Evolutionary conservation across 1,140 invertebrate species (phyloP).

Genomic region (Micrasema minimum): DNA sequence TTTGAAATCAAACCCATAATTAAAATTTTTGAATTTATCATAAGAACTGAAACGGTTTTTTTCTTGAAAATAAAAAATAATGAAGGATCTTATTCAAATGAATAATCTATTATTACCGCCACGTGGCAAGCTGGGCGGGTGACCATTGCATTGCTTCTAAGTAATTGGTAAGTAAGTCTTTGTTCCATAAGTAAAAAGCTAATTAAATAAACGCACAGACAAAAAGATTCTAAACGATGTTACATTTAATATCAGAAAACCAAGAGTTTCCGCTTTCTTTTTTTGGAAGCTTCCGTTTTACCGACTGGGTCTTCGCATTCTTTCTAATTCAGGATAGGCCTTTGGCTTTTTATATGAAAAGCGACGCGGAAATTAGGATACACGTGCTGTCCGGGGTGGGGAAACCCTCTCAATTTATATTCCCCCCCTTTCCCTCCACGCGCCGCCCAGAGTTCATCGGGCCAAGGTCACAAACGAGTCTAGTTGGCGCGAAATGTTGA

Average conservation of each 20-base stretch:
- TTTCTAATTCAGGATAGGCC: not conserved
- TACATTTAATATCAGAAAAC: not conserved
- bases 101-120: constrained; percentile 10
- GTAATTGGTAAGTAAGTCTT: not conserved
- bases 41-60: no score
- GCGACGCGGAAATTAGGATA: constrained; percentile 31
- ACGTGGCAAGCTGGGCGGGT: constrained; percentile 6
- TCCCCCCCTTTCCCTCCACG: not conserved
- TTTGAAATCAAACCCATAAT: no score
- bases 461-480: constrained; percentile 27
- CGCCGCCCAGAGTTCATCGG: constrained; percentile 10
- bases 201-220: not conserved
- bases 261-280: not conserved
- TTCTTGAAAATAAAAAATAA: no score
- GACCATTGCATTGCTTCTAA: not conserved
- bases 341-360: constrained; percentile 25
- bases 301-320: not conserved
- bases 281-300: not conserved
- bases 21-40: no score
- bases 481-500: constrained; percentile 19
- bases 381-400: constrained; percentile 22
- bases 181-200: not conserved
- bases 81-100: not conserved
- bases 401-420: not conserved
- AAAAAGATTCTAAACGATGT: not conserved